Conservation (phyloP, 1,140 invertebrate genomes). For the Protaetia brevitarsis region DNA sequence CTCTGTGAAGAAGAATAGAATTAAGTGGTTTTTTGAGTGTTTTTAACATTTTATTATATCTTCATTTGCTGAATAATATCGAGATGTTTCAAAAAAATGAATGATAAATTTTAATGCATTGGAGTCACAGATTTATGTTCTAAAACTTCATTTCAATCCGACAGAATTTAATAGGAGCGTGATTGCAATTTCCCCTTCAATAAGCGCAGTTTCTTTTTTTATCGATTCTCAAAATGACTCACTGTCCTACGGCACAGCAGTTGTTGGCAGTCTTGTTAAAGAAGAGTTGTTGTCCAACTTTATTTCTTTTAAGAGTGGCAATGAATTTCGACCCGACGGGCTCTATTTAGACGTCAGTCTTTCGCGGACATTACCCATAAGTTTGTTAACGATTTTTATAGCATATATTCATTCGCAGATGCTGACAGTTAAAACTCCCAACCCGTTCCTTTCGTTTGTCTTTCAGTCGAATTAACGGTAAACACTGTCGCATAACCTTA, state of each 20-base stretch:
- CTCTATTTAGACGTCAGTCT: constrained; percentile 11
- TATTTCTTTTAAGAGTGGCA: constrained; percentile 14
- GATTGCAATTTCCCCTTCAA: neutral
- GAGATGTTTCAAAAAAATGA: no score
- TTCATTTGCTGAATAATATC: no score
- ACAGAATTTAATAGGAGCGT: no score
- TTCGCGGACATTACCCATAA: neutral
- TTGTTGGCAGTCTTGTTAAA: constrained; percentile 7
- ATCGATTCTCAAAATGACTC: neutral
- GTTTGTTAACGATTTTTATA: constrained; percentile 8
- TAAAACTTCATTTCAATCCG: no score
- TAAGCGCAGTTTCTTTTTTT: constrained; percentile 2
- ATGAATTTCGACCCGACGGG: neutral
- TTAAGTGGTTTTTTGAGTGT: no score
- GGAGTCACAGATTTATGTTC: no score
- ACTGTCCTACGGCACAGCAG: neutral
- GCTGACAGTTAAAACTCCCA: neutral
- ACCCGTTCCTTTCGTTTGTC: constrained; percentile 5
- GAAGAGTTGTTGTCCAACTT: neutral
- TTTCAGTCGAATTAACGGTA: neutral
- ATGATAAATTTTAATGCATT: no score
- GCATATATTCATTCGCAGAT: neutral
- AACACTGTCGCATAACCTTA: neutral
- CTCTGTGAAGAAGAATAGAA: no score
- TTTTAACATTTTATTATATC: no score